Base-by-base conservation (phyloP, 2,888 invertebrate species). In the Microctonus brassicae region DNA sequence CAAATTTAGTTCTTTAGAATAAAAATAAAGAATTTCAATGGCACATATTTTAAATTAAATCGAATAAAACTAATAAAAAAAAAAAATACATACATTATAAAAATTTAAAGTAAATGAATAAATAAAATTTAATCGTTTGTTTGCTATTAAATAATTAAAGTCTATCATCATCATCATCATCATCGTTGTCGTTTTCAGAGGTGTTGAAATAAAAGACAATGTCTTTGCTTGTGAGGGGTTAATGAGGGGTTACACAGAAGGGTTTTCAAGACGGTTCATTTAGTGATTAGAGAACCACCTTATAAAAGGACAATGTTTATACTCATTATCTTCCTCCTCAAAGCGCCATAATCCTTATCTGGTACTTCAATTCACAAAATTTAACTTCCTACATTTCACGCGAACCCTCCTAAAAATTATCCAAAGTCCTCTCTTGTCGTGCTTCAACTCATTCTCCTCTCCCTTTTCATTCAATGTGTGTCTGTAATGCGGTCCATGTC, bases 401-500 rank as follows among this genome's bases (percentile, higher is more conserved):
- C 58, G 13, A 17, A 34, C 34, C 39, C 39, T 36, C 36, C 33
- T 58, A n/a, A n/a, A n/a, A n/a, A n/a, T n/a, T n/a, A n/a, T n/a
- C n/a, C n/a, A n/a, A n/a, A n/a, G n/a, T n/a, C n/a, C 10, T n/a
- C 47, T 17, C 47, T 47, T 34, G 52, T 60, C 65, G 62, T 34
- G 17, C 55, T 55, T 11, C 20, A 6, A 20, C 55, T 22, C 22
- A 6, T 22, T 69, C 11, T 33, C 7, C n/a, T 29, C 9, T 9
- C n/a, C 29, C 29, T 29, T 7, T 29, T 29, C 29, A 3, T 29
- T 7, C 20, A 36, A 33, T 53, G 26, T 72, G 73, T 80, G 79
- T 79, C 78, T 78, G 77, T 81, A 17, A 47, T 47, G 81, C 81
- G 66, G 76, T 76, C 75, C 81, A 78, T 76, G 80, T 82, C 78